A percentile compares a stretch with the other conserved stretches of the same genome.
These are phyloP conservation scores for Drosophila hydei DNA, from an alignment of 1,140 invertebrate genomes.

Conservation along the genomic window DNA sequence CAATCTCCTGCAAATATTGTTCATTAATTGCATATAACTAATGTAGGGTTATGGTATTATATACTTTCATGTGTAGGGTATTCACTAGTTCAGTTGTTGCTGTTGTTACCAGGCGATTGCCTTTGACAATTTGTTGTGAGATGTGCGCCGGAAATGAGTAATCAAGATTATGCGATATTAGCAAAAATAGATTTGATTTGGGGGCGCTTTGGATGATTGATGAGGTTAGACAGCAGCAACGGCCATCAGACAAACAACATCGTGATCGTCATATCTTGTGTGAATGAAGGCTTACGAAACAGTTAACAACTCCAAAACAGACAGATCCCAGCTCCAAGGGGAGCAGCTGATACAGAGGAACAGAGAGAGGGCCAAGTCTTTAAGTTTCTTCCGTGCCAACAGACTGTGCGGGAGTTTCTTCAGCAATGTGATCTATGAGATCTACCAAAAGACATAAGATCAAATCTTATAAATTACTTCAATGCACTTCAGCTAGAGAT, in stretches of 20 bases:
- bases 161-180: conserved; percentile 81
- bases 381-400: background rate
- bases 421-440: no score
- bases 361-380: background rate
- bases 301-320: conserved; percentile 20
- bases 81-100: conserved; percentile 20
- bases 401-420: background rate
- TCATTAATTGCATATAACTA: no score
- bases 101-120: conserved; percentile 46
- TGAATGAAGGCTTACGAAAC: conserved; percentile 38
- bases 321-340: background rate
- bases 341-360: background rate
- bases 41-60: conserved; percentile 2
- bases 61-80: conserved; percentile 43
- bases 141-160: conserved; percentile 80
- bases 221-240: conserved; percentile 63
- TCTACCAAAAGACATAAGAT: no score
- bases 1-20: no score
- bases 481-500: no score
- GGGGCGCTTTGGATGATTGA: conserved; percentile 66
- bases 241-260: conserved; percentile 22
- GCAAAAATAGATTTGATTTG: conserved; percentile 70
- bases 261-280: conserved; percentile 33
- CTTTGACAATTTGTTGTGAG: conserved; percentile 73
- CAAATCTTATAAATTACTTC: no score